A percentile compares a stretch with the other conserved stretches of the same genome.
Evolutionary conservation across 2,888 invertebrate genomes (phyloP).

Genomic region (Eugnorisma glareosa): DNA sequence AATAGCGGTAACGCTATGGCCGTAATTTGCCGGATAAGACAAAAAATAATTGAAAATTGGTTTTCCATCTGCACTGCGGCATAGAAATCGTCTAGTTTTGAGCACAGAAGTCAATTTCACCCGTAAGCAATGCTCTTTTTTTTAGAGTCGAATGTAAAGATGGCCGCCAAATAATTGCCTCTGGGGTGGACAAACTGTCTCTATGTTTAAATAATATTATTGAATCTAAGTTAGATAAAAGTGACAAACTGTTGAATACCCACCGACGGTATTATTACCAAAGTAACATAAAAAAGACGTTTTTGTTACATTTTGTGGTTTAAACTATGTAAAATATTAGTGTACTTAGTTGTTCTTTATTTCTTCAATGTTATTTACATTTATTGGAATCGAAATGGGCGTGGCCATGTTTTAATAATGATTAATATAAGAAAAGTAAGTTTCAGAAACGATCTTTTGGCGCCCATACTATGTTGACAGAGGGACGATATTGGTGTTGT

Average conservation of each 20-base stretch:
- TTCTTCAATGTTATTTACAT: conserved; percentile 28
- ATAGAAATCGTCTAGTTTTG: neutral
- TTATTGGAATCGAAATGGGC: conserved; percentile 1
- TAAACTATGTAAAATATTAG: conserved; percentile 21
- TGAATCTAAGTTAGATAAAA: conserved; percentile 28
- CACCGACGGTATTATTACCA: conserved; percentile 69
- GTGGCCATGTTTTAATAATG: neutral
- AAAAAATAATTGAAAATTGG: neutral
- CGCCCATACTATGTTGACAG: neutral
- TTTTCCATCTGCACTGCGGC: neutral
- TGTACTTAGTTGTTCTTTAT: conserved; percentile 30
- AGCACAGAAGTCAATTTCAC: neutral
- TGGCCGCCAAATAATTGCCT: neutral
- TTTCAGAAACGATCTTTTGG: neutral
- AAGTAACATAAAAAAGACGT: conserved; percentile 61
- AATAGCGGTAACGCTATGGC: neutral
- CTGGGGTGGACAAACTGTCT: neutral
- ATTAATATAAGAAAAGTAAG: neutral
- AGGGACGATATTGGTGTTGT: neutral
- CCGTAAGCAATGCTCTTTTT: neutral
- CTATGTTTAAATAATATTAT: conserved; percentile 7
- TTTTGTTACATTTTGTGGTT: conserved; percentile 50
- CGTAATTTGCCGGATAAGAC: neutral
- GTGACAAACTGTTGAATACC: conserved; percentile 55
- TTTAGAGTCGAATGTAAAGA: neutral